phyloP scores from a whole-genome alignment of 2,113 vertebrate genomes.

The Spermophilus dauricus region DNA sequence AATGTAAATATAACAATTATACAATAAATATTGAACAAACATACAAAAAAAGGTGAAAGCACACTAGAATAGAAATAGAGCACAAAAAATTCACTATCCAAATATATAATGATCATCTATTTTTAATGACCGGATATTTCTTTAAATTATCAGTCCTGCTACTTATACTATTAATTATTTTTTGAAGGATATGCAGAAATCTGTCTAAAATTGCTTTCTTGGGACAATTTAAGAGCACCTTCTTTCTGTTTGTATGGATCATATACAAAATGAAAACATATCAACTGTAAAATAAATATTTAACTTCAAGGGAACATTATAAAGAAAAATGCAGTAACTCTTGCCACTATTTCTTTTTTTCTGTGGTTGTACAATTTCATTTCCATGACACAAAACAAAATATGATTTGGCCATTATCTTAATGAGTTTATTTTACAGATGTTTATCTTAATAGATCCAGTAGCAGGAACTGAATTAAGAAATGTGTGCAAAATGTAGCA shows the following conservation, averaged over 20 bases:
- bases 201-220: background rate
- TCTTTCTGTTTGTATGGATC: background rate
- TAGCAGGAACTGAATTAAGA: constrained; percentile 40
- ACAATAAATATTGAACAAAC: constrained; percentile 90
- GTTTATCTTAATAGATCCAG: background rate
- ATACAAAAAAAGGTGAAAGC: constrained; percentile 84
- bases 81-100: constrained; percentile 33
- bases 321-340: background rate
- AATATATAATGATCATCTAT: background rate
- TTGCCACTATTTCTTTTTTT: background rate
- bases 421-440: constrained; percentile 42
- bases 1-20: constrained; percentile 92
- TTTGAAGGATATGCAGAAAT: background rate
- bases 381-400: constrained; percentile 27
- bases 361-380: constrained; percentile 2
- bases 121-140: constrained; percentile 32
- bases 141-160: background rate
- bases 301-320: constrained; percentile 22
- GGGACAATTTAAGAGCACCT: background rate
- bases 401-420: constrained; percentile 25
- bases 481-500: background rate
- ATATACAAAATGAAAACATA: constrained; percentile 2
- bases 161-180: background rate
- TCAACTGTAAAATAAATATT: constrained; percentile 17
- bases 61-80: constrained; percentile 81